A percentile compares a stretch with the other conserved stretches of the same genome.
Evolutionary conservation across 2,797 vertebrate species (phyloP).

Genomic region (Anomalospiza imberbis): DNA sequence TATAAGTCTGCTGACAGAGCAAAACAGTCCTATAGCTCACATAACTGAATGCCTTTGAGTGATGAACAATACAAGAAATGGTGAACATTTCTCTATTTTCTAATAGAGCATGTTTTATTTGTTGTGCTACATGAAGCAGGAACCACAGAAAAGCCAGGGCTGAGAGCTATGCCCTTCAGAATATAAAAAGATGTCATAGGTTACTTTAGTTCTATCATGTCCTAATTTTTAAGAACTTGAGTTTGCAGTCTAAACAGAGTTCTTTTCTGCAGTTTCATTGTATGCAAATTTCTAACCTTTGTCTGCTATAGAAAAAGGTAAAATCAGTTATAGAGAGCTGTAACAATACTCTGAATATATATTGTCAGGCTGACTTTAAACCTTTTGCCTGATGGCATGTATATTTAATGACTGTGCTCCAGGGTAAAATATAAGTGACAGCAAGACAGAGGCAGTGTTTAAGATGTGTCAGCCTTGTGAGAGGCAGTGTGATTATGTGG

Average conservation of each 20-base stretch:
- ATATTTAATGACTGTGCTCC: neutral
- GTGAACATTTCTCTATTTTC: neutral
- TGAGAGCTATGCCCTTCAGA: neutral
- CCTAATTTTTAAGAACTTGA: neutral
- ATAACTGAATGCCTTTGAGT: neutral
- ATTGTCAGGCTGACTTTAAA: neutral
- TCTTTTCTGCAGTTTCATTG: neutral
- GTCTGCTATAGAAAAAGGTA: neutral
- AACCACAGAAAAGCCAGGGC: neutral
- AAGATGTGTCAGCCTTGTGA: neutral
- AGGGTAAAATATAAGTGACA: conserved; percentile 3
- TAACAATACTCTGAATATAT: neutral
- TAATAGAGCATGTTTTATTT: neutral
- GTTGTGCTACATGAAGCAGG: neutral
- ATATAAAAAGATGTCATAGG: neutral
- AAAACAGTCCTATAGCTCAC: neutral
- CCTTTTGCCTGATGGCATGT: neutral
- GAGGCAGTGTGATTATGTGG: neutral
- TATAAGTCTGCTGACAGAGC: neutral
- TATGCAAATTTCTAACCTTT: neutral
- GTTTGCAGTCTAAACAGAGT: neutral
- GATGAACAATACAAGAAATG: neutral
- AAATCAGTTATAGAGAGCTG: neutral
- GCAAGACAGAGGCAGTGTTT: neutral
- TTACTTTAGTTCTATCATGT: neutral